phyloP scores from a whole-genome alignment of 2,888 invertebrate species.

The Muschampia plurimacula region DNA sequence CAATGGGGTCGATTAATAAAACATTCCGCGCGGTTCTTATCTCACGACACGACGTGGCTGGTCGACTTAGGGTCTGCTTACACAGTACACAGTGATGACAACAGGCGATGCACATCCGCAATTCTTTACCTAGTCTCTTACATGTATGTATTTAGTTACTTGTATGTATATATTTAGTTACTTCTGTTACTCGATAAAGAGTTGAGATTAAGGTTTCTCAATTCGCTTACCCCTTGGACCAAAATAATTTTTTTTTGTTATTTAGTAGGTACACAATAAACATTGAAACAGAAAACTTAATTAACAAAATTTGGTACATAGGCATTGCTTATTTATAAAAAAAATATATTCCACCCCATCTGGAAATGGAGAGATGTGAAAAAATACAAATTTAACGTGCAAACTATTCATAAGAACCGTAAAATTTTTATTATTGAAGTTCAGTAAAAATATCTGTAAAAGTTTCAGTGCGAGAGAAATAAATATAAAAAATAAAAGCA shows the following conservation, averaged over 20 bases:
- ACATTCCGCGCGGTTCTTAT: slow-evolving; percentile 60
- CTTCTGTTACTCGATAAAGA: background rate
- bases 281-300: too few species aligned
- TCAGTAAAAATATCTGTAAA: too few species aligned
- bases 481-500: background rate
- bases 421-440: background rate
- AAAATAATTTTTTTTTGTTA: too few species aligned
- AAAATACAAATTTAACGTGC: too few species aligned
- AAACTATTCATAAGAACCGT: too few species aligned
- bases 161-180: background rate
- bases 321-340: too few species aligned
- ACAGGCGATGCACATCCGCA: slow-evolving; percentile 2
- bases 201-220: background rate
- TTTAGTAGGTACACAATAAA: too few species aligned
- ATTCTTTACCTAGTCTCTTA: slow-evolving; percentile 1
- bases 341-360: too few species aligned
- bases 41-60: slow-evolving; percentile 47
- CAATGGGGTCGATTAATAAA: slow-evolving; percentile 75
- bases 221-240: too few species aligned
- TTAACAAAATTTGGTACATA: too few species aligned
- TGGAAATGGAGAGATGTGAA: too few species aligned
- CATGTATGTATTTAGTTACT: background rate
- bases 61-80: slow-evolving; percentile 23
- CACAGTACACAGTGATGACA: background rate
- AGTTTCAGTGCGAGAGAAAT: background rate